phyloP scores from a whole-genome alignment of 2,113 vertebrate genomes.

The Aythya baeri region DNA sequence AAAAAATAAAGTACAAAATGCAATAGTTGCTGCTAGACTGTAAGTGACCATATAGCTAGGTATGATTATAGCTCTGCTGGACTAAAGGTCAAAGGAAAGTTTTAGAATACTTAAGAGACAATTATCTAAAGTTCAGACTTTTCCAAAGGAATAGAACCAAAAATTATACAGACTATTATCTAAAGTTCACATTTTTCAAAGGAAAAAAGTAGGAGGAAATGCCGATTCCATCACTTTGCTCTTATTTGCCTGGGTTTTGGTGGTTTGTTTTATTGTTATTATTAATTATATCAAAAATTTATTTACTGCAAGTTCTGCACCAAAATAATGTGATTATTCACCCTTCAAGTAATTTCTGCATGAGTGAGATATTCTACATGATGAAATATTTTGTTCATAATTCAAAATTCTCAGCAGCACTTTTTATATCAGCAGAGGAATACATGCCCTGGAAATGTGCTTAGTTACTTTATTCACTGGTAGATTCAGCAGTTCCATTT shows the following conservation, averaged over 20 bases:
- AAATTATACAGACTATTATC: conserved; percentile 67
- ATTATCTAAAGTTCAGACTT: conserved; percentile 76
- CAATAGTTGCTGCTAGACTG: neutral
- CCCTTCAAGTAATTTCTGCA: neutral
- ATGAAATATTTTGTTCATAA: conserved; percentile 19
- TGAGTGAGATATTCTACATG: neutral
- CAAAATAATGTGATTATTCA: neutral
- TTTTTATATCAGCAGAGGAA: neutral
- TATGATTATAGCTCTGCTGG: conserved; percentile 57
- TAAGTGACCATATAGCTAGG: conserved; percentile 27
- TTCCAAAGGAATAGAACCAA: conserved; percentile 56
- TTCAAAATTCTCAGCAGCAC: neutral
- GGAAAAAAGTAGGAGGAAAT: neutral
- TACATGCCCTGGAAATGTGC: neutral
- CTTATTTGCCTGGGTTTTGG: neutral
- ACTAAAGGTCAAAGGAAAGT: conserved; percentile 70
- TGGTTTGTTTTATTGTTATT: neutral
- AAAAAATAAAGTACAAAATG: neutral
- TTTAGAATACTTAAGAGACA: conserved; percentile 70
- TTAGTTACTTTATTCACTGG: neutral
- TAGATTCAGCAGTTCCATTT: neutral
- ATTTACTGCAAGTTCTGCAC: neutral
- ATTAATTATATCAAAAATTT: conserved; percentile 14
- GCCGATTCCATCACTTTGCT: conserved; percentile 11
- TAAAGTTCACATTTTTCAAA: conserved; percentile 73